Percentiles rank a stretch among this genome's conserved stretches.
Conservation (phyloP, 2,797 vertebrate genomes). For the Pangasius mekongensis region DNA sequence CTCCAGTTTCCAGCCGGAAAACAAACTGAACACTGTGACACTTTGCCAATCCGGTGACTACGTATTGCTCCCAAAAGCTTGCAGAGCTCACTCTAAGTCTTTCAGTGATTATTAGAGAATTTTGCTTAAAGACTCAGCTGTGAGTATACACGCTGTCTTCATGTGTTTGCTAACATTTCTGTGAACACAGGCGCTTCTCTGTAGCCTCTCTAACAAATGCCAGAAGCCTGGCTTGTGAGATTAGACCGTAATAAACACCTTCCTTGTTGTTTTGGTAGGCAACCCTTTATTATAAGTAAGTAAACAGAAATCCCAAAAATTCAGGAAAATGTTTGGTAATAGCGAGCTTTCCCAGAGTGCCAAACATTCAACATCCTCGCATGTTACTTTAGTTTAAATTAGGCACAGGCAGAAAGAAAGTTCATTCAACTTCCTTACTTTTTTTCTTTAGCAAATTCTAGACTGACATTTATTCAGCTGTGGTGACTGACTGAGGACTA, state of each 20-base stretch:
- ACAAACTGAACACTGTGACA: neutral
- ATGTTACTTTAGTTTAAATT: neutral
- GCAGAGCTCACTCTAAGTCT: neutral
- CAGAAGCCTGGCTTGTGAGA: neutral
- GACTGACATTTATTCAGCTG: neutral
- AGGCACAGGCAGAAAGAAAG: too few relatives aligned
- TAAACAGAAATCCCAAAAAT: neutral
- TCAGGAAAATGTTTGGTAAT: neutral
- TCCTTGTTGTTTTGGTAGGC: neutral
- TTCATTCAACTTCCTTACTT: neutral
- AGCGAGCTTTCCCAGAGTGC: neutral
- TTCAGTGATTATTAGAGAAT: neutral
- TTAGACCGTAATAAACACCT: neutral
- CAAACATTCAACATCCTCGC: neutral
- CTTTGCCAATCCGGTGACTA: neutral
- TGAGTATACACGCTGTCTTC: neutral
- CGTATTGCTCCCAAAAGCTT: neutral
- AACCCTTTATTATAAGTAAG: neutral
- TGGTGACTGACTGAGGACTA: neutral
- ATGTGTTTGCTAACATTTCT: neutral
- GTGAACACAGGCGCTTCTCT: neutral
- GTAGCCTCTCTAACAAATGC: neutral
- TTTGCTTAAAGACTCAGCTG: neutral
- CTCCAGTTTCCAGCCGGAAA: conserved; percentile 1
- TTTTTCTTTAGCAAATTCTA: neutral